Conservation (phyloP, 2,113 vertebrate species). For the Peromyscus maniculatus region DNA sequence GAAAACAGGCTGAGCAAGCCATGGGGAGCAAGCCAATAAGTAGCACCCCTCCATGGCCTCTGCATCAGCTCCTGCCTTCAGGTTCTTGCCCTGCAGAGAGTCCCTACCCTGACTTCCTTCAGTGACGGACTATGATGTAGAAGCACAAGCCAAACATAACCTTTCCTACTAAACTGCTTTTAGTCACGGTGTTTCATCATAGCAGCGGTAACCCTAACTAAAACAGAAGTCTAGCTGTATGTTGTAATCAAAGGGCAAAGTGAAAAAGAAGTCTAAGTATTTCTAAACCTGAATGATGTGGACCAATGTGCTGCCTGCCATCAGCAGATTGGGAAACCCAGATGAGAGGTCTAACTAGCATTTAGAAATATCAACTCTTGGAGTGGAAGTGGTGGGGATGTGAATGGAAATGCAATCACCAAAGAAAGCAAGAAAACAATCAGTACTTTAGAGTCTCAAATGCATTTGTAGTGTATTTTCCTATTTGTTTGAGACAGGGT, state of each 20-base stretch:
- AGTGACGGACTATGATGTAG: not conserved
- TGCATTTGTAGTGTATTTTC: not conserved
- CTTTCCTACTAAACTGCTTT: not conserved
- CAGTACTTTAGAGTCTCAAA: not conserved
- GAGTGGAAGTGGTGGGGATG: not conserved
- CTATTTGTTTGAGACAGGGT: not conserved
- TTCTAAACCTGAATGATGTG: not conserved
- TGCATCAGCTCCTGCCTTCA: not conserved
- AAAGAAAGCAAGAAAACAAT: not conserved
- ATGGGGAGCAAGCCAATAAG: not conserved
- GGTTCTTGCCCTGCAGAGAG: not conserved
- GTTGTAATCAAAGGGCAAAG: not conserved
- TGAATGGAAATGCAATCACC: not conserved
- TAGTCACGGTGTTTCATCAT: not conserved
- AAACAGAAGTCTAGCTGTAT: constrained; percentile 18
- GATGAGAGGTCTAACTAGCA: not conserved
- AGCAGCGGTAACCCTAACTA: not conserved
- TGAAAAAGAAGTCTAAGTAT: constrained; percentile 12
- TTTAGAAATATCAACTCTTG: constrained; percentile 20
- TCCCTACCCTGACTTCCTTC: not conserved
- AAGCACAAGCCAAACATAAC: not conserved
- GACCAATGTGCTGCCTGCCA: not conserved
- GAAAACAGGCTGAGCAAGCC: not conserved
- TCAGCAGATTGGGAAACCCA: constrained; percentile 22
- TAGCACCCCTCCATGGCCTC: not conserved